Conservation (phyloP, 1,140 invertebrate genomes). For the Monochamus saltuarius region DNA sequence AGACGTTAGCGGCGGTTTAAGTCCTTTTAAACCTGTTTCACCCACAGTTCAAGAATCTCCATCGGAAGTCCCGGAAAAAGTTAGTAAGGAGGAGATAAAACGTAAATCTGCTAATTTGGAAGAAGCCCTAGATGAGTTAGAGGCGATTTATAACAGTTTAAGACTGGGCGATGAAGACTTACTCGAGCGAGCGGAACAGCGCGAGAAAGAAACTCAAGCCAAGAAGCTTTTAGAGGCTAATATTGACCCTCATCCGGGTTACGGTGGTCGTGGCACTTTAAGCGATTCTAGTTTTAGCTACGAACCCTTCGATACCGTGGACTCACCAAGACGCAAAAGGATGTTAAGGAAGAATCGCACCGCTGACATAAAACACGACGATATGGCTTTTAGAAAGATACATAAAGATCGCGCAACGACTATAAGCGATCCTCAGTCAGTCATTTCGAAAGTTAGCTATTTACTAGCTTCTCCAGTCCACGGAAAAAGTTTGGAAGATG, state of each 20-base stretch:
- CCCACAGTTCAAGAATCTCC: slow-evolving; percentile 18
- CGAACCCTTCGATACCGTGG: slow-evolving; percentile 44
- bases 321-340: slow-evolving; percentile 39
- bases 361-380: slow-evolving; percentile 69
- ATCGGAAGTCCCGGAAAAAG: neutral
- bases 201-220: slow-evolving; percentile 63
- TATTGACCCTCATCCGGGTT: slow-evolving; percentile 26
- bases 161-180: slow-evolving; percentile 79
- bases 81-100: slow-evolving; percentile 42
- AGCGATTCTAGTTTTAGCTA: slow-evolving; percentile 49
- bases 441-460: slow-evolving; percentile 67
- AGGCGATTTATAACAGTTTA: slow-evolving; percentile 85
- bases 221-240: slow-evolving; percentile 36
- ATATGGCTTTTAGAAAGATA: slow-evolving; percentile 77
- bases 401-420: slow-evolving; percentile 59
- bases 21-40: slow-evolving; percentile 42
- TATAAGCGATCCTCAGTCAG: slow-evolving; percentile 57
- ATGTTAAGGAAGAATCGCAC: slow-evolving; percentile 51
- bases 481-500: slow-evolving; percentile 45
- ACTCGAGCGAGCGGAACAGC: slow-evolving; percentile 72
- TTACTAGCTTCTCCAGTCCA: slow-evolving; percentile 70
- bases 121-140: slow-evolving; percentile 82
- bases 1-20: slow-evolving; percentile 15
- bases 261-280: slow-evolving; percentile 33
- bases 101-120: slow-evolving; percentile 72